A percentile compares a stretch with the other conserved stretches of the same genome.
Evolutionary conservation across 2,113 vertebrate genomes (phyloP).

Genomic region (Brevimyrus niger): DNA sequence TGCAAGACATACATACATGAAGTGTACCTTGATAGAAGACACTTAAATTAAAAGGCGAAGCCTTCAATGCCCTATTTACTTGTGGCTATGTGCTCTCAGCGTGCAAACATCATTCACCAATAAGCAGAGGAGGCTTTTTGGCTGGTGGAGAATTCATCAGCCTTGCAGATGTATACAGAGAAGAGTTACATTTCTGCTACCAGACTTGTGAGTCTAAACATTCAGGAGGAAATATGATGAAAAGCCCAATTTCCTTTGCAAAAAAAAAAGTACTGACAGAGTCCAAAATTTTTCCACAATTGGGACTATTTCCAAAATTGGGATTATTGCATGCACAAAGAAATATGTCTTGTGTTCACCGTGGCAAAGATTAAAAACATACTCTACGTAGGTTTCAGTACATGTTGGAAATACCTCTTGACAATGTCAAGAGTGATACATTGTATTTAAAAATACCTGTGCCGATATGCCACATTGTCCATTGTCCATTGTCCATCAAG

Average conservation of each 20-base stretch:
- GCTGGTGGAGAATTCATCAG: conserved; percentile 7
- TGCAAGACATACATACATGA: background rate
- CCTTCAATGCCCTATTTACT: conserved; percentile 25
- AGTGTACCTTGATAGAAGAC: conserved; percentile 30
- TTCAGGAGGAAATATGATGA: background rate
- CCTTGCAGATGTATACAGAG: background rate
- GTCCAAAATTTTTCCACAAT: background rate
- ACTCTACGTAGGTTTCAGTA: background rate
- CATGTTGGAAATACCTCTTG: background rate
- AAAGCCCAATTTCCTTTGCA: background rate
- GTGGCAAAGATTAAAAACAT: background rate
- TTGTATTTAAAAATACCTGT: background rate
- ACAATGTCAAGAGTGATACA: background rate
- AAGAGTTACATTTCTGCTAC: background rate
- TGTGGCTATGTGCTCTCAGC: conserved; percentile 23
- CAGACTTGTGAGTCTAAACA: background rate
- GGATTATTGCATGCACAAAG: background rate
- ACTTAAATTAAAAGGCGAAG: conserved; percentile 33
- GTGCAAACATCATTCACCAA: conserved; percentile 36
- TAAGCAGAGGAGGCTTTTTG: conserved; percentile 21
- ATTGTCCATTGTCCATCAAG: background rate
- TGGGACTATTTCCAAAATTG: background rate
- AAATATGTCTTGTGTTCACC: background rate
- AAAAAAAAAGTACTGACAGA: background rate
- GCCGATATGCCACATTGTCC: background rate